These are phyloP conservation scores for Distichodus sexfasciatus DNA, from an alignment of 2,797 vertebrate genomes.

Conservation along the genomic window DNA sequence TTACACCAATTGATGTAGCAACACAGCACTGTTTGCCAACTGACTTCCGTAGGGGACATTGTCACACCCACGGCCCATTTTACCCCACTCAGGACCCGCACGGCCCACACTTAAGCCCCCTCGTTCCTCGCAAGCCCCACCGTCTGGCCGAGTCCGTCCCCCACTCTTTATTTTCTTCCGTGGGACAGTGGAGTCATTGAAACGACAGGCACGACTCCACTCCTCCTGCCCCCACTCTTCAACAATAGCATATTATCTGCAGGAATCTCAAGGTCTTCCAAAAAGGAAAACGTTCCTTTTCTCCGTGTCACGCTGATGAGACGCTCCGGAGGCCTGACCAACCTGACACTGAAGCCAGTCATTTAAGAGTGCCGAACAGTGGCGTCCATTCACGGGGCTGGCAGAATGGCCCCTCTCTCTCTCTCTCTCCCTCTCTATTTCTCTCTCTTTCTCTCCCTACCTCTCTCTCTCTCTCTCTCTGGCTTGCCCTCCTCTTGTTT, in stretches of 20 bases:
- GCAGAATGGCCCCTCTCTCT: conserved; percentile 83
- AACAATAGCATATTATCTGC: conserved; percentile 86
- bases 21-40: too few species aligned
- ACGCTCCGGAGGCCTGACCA: conserved; percentile 79
- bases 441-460: conserved; percentile 61
- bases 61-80: too few species aligned
- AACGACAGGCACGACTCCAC: conserved; percentile 75
- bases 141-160: conserved; percentile 9
- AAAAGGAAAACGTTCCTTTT: conserved; percentile 78
- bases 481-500: conserved; percentile 79
- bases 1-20: too few species aligned
- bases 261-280: conserved; percentile 83
- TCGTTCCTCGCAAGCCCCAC: conserved; percentile 9
- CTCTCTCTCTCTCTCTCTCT: conserved; percentile 72
- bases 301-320: conserved; percentile 83
- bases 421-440: conserved; percentile 57
- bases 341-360: conserved; percentile 85
- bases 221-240: conserved; percentile 30
- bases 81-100: not conserved
- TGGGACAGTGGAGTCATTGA: conserved; percentile 82
- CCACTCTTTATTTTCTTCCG: conserved; percentile 58
- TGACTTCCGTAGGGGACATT: too few species aligned
- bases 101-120: not conserved
- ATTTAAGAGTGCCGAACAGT: conserved; percentile 85
- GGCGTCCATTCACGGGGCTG: conserved; percentile 76